A percentile compares a stretch with the other conserved stretches of the same genome.
These are phyloP conservation scores for Crotalus helleri DNA, from an alignment of 2,113 vertebrate genomes.

Conservation along the genomic window DNA sequence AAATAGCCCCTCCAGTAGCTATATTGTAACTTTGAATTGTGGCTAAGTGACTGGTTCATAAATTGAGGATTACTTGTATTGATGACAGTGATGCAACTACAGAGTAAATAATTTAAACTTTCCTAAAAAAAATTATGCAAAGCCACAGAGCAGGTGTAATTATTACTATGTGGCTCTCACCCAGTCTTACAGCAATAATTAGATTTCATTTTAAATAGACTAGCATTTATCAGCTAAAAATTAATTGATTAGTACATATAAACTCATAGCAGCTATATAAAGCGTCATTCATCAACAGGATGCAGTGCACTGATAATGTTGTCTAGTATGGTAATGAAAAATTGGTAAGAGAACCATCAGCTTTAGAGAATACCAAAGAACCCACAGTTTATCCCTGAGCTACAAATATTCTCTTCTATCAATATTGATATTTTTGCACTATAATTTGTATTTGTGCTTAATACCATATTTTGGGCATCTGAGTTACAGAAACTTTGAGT, in stretches of 20 bases:
- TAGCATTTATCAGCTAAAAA: not conserved
- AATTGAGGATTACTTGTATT: not conserved
- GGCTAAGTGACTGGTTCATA: not conserved
- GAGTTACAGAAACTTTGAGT: not conserved
- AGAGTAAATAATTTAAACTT: too few relatives aligned
- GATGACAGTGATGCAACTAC: not conserved
- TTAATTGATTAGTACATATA: not conserved
- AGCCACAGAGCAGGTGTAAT: not conserved
- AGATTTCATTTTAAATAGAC: not conserved
- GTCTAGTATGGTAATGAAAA: not conserved
- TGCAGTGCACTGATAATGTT: not conserved
- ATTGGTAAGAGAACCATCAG: not conserved
- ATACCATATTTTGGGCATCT: not conserved
- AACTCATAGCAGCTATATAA: not conserved
- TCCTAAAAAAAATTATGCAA: not conserved
- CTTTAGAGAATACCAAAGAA: not conserved
- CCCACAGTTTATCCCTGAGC: too few relatives aligned
- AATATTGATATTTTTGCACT: not conserved
- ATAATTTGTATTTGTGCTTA: constrained; percentile 2
- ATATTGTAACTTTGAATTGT: not conserved
- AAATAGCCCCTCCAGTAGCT: not conserved
- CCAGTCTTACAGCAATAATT: not conserved
- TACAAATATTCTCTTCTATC: too few relatives aligned
- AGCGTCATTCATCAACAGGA: not conserved
- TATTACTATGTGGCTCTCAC: not conserved